Evolutionary conservation across 2,888 invertebrate genomes (phyloP).

Genomic region (Entomobrya multifasciata): DNA sequence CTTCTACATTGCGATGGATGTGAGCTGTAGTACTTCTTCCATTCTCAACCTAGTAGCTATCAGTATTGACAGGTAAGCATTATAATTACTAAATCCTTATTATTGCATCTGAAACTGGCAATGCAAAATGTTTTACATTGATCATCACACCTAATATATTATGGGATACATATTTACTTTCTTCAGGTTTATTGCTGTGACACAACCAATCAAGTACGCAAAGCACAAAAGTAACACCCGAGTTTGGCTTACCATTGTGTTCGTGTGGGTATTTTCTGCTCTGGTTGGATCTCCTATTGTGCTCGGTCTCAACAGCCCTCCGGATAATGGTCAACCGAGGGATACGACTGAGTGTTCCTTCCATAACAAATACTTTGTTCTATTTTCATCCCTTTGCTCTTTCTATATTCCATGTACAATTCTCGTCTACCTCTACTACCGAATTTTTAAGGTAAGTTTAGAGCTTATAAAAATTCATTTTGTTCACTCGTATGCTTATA

Average conservation of each 20-base stretch:
- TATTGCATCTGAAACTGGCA: too few relatives aligned
- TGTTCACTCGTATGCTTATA: too few relatives aligned
- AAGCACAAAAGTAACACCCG: constrained; percentile 98
- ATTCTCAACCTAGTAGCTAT: constrained; percentile 99
- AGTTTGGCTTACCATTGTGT: constrained; percentile 95
- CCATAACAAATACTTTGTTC: constrained; percentile 98
- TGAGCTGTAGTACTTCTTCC: constrained; percentile 97
- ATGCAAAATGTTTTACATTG: too few relatives aligned
- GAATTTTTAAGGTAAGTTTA: constrained; percentile 95
- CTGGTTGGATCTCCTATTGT: constrained; percentile 98
- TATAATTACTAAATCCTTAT: too few relatives aligned
- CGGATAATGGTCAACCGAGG: constrained; percentile 85
- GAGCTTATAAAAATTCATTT: constrained; percentile 79
- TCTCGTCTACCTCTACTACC: constrained; percentile 98
- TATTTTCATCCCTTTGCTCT: constrained; percentile 98
- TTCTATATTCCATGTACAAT: constrained; percentile 99
- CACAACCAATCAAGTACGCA: constrained; percentile 99
- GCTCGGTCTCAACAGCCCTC: constrained; percentile 96
- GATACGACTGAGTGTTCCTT: constrained; percentile 89
- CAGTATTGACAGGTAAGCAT: constrained; percentile 97
- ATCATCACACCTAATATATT: too few relatives aligned
- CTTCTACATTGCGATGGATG: constrained; percentile 98
- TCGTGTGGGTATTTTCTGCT: constrained; percentile 97
- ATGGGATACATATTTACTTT: constrained; percentile 51
- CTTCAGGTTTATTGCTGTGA: constrained; percentile 98